Conservation (phyloP, 2,113 vertebrate species). For the Microtus richardsoni region DNA sequence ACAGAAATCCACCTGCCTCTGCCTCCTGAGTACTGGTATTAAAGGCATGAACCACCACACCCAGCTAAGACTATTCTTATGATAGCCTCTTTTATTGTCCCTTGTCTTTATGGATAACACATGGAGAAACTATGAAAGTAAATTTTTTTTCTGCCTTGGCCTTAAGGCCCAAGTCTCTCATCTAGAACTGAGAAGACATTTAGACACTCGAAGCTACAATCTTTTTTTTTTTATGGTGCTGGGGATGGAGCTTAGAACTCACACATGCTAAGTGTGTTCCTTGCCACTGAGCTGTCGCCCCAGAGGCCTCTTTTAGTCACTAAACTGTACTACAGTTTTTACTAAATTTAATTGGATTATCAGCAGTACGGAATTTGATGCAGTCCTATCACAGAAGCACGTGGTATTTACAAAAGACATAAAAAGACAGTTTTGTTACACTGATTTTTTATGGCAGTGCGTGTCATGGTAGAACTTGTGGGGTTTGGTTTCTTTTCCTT, state of each 20-base stretch:
- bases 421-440: conserved; percentile 12
- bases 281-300: neutral
- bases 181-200: neutral
- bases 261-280: neutral
- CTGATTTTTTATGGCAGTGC: neutral
- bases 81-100: neutral
- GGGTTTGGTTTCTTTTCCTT: no score
- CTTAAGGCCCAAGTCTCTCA: neutral
- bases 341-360: neutral
- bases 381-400: neutral
- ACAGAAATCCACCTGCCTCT: neutral
- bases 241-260: neutral
- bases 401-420: neutral
- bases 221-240: neutral
- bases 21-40: neutral
- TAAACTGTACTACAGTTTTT: neutral
- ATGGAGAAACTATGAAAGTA: neutral
- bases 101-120: neutral
- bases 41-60: neutral
- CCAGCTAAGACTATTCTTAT: neutral
- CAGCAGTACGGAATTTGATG: neutral
- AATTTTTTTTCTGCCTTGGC: neutral
- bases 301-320: neutral
- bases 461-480: neutral
- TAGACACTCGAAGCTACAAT: neutral